Percentiles rank a stretch among this genome's conserved stretches.
phyloP scores from a whole-genome alignment of 2,888 invertebrate genomes.

The Ctena decussata region DNA sequence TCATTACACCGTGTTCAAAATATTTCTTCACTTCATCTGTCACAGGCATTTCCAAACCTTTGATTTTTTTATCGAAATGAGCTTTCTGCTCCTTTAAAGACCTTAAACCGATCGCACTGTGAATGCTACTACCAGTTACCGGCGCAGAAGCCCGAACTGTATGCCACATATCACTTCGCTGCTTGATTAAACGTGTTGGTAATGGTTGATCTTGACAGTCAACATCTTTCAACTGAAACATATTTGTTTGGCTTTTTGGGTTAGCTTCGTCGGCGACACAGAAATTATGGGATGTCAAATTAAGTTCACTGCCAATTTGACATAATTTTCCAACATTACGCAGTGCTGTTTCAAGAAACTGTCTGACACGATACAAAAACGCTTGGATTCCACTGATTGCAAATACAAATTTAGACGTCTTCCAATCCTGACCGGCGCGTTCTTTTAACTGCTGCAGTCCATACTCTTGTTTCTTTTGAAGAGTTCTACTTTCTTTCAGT shows the following conservation, averaged over 20 bases:
- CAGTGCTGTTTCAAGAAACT: too few species aligned
- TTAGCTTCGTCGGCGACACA: not conserved
- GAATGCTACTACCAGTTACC: not conserved
- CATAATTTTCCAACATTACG: not conserved
- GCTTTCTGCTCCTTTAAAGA: not conserved
- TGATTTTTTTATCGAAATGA: not conserved
- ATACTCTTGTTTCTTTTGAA: slow-evolving; percentile 22
- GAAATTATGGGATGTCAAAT: not conserved
- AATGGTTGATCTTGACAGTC: not conserved
- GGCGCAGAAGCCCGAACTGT: not conserved
- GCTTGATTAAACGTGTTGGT: not conserved
- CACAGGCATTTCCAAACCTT: not conserved
- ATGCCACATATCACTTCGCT: not conserved
- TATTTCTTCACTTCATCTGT: not conserved
- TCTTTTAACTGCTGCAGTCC: slow-evolving; percentile 38
- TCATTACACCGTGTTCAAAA: slow-evolving; percentile 4
- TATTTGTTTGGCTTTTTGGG: not conserved
- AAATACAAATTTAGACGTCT: not conserved
- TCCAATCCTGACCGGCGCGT: slow-evolving; percentile 28
- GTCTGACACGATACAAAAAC: too few species aligned
- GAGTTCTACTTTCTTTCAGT: slow-evolving; percentile 17
- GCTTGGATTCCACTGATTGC: too few species aligned
- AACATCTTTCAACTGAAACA: not conserved
- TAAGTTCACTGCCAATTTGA: not conserved
- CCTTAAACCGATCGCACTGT: not conserved